These are phyloP conservation scores for Rhodinocichla rosea DNA, from an alignment of 2,113 vertebrate species.

Conservation along the genomic window DNA sequence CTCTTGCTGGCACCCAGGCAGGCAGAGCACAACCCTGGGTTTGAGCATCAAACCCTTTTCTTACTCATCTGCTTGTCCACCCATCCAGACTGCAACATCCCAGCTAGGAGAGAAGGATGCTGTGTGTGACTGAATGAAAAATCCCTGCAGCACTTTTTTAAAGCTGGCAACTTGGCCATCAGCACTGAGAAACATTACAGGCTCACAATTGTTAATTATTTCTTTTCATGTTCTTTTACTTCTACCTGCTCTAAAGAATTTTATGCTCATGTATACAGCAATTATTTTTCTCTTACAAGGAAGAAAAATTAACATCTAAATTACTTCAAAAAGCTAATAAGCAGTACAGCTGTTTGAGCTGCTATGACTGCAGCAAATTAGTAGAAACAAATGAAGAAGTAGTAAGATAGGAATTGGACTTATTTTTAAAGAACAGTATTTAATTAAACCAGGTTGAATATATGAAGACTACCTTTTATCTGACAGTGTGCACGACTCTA, in stretches of 20 bases:
- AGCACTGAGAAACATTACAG: background rate
- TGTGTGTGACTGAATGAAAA: accelerated
- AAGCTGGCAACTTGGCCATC: background rate
- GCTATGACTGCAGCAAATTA: background rate
- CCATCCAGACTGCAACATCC: background rate
- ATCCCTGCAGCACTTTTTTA: background rate
- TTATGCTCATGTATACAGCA: background rate
- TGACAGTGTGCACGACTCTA: background rate
- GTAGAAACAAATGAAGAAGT: background rate
- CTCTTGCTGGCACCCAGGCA: background rate
- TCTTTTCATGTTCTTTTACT: background rate
- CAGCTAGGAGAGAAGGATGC: background rate
- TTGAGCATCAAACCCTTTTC: background rate
- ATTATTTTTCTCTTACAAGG: background rate
- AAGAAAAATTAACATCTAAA: constrained; percentile 22
- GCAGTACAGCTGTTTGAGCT: background rate
- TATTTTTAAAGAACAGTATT: background rate
- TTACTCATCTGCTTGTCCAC: background rate
- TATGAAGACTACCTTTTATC: background rate
- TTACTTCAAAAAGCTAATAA: constrained; percentile 15
- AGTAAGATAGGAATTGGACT: background rate
- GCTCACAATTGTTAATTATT: background rate
- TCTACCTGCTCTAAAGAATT: background rate
- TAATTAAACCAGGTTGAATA: background rate
- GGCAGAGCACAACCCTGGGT: background rate